A percentile compares a stretch with the other conserved stretches of the same genome.
Conservation (phyloP, 2,888 invertebrate species). For the Steinernema scapterisci region DNA sequence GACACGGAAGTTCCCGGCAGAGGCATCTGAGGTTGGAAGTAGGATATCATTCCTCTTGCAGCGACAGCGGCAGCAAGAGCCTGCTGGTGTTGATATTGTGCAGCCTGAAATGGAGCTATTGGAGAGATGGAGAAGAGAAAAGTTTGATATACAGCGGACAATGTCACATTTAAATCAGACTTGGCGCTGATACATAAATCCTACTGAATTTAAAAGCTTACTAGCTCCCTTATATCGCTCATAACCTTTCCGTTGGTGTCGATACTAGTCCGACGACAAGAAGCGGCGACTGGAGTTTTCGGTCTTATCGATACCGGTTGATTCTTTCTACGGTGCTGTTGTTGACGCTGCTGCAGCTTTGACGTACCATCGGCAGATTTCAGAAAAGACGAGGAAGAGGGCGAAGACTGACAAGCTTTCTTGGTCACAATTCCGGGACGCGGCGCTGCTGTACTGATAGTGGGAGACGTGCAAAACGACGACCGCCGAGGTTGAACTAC, state of each 20-base stretch:
- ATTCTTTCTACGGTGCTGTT: not conserved
- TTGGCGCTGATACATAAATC: not conserved
- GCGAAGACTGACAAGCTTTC: not conserved
- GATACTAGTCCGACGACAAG: not conserved
- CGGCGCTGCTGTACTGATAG: not conserved
- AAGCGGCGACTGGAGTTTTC: not conserved
- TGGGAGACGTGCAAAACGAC: not conserved
- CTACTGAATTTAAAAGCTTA: constrained; percentile 25
- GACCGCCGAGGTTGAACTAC: not conserved
- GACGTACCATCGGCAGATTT: not conserved
- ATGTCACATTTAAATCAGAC: not conserved
- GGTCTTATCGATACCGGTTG: not conserved
- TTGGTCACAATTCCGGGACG: not conserved
- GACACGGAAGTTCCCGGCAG: not conserved
- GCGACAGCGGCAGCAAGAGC: not conserved
- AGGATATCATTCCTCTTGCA: constrained; percentile 5
- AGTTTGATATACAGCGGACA: not conserved
- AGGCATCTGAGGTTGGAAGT: not conserved
- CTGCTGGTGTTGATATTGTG: not conserved
- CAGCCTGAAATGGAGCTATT: not conserved
- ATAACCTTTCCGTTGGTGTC: not conserved
- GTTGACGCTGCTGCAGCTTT: not conserved
- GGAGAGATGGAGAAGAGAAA: not conserved
- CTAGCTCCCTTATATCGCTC: not conserved
- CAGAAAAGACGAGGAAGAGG: not conserved